Evolutionary conservation across 1,140 invertebrate genomes (phyloP), one percentile per base, ranked within the genome.

Genomic region (Penaeus indicus): DNA sequence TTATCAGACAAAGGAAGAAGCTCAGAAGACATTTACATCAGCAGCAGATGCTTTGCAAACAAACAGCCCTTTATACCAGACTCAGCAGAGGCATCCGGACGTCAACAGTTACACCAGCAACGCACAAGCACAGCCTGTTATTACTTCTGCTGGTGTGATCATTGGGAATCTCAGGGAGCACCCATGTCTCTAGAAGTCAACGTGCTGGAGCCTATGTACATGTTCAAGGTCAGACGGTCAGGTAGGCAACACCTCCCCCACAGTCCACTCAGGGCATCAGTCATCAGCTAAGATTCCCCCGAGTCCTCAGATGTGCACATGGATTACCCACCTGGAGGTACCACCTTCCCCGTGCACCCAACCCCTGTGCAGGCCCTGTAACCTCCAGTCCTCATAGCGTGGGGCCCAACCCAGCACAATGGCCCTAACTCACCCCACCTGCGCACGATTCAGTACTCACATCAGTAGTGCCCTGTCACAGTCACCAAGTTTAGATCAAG

Each of bases 121-220:
- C 38, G 42, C 42, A 16, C 54, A 54, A 54, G 54, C 11, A 54
- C 54, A 54, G 11, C 27, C 72, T 63, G 63, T 38, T 54, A 67
- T 38, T 67, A 81, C 85, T 7, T 86, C 85, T 54, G 79, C 78
- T 42, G 77, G 88, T 89, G 90, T 91, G 2, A 91, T 88, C 54
- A 67, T 90, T n/a, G n/a, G 78, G 86, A 89, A 25, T 88, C 90
- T 32, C 83, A 85, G 42, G 90, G 90, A 67, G 89, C 89, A 78
- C 89, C 90, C 11, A 90, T 91, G 89, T 91, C 90, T 64, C 90
- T 64, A 89, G 84, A 60, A 91, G 89, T 88, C 90, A 90, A 61
- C 85, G 90, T 8, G 83, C 90, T 79, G 90, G 90, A 21, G 90
- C 89, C 16, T 91, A 91, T 62, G 89, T 90, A 60, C 90, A 91